Percentiles rank a stretch among this genome's conserved stretches.
These are phyloP conservation scores for Aphelocoma coerulescens DNA, from an alignment of 2,113 vertebrate species.

Conservation along the genomic window DNA sequence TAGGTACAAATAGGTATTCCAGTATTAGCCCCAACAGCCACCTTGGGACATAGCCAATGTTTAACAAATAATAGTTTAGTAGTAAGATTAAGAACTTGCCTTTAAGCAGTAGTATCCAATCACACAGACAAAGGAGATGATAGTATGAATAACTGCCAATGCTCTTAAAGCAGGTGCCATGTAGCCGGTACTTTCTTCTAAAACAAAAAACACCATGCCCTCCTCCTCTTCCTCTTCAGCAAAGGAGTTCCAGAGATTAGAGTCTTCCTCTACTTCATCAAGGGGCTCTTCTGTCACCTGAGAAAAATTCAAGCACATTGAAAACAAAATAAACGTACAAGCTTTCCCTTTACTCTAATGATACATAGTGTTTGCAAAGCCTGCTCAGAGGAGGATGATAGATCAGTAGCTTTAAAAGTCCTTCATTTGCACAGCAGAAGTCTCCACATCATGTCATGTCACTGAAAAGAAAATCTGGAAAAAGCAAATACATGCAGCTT, in stretches of 20 bases:
- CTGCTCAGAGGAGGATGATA: neutral
- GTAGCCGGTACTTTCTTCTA: constrained; percentile 96
- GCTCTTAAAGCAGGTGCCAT: constrained; percentile 93
- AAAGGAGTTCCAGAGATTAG: constrained; percentile 86
- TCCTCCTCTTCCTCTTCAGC: constrained; percentile 87
- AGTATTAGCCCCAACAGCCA: neutral
- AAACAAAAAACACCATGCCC: constrained; percentile 89
- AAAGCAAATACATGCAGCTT: neutral
- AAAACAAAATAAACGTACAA: neutral
- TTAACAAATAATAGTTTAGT: neutral
- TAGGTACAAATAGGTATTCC: neutral
- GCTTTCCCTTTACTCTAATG: neutral
- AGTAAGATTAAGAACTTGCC: constrained; percentile 68
- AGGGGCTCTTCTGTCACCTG: constrained; percentile 93
- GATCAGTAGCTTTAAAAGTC: neutral
- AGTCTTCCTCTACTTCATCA: constrained; percentile 79
- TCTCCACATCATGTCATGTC: neutral
- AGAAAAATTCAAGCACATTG: neutral
- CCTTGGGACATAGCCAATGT: neutral
- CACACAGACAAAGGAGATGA: constrained; percentile 96
- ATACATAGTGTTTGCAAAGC: neutral
- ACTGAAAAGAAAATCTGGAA: neutral
- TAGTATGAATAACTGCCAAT: constrained; percentile 88
- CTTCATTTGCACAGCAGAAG: neutral
- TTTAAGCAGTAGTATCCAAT: constrained; percentile 97